phyloP scores from a whole-genome alignment of 2,113 vertebrate genomes.

The Megaleporinus macrocephalus region DNA sequence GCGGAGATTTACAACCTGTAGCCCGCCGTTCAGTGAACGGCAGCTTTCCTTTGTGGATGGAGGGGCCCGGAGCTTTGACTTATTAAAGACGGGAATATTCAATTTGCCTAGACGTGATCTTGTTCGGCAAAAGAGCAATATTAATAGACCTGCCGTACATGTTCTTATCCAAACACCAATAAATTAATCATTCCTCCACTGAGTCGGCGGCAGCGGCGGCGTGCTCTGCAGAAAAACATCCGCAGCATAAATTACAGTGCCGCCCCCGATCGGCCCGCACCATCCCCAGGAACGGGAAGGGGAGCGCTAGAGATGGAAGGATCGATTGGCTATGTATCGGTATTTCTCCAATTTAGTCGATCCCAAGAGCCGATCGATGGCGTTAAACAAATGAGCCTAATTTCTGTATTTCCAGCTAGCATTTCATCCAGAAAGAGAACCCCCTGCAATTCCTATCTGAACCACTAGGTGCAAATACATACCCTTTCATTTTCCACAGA shows the following conservation, averaged over 20 bases:
- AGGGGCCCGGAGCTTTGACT: conserved; percentile 55
- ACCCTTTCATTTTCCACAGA: too few species aligned
- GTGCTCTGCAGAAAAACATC: conserved; percentile 66
- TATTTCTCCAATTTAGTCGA: too few species aligned
- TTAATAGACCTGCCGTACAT: conserved; percentile 67
- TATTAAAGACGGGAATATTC: conserved; percentile 70
- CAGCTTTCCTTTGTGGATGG: conserved; percentile 57
- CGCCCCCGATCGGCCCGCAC: not conserved
- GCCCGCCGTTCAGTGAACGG: conserved; percentile 60
- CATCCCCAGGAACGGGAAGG: conserved; percentile 52
- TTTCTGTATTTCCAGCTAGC: too few species aligned
- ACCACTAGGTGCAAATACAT: too few species aligned
- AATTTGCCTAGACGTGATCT: conserved; percentile 67
- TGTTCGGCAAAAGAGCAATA: conserved; percentile 71
- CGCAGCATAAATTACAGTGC: conserved; percentile 66
- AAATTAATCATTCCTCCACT: conserved; percentile 69
- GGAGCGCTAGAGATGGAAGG: too few species aligned
- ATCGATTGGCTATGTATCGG: too few species aligned
- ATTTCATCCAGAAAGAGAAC: too few species aligned
- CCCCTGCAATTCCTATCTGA: too few species aligned
- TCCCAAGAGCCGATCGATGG: too few species aligned
- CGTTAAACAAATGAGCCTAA: too few species aligned
- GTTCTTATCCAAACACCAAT: conserved; percentile 70
- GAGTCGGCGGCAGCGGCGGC: conserved; percentile 45
- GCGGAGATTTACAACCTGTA: conserved; percentile 66